phyloP scores from a whole-genome alignment of 1,140 invertebrate species.

The Arctopsyche grandis region DNA sequence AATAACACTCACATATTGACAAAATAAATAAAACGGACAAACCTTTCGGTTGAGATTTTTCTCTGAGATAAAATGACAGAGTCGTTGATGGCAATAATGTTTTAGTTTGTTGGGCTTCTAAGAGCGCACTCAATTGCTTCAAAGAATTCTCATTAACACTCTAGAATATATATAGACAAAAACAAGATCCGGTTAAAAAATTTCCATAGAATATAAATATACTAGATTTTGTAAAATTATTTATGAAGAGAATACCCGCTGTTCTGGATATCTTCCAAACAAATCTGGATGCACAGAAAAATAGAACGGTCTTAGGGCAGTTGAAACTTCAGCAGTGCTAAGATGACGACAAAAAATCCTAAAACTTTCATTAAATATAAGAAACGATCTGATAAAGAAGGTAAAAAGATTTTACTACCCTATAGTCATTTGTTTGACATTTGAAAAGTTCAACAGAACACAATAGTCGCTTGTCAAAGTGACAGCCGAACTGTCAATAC shows the following conservation, averaged over 20 bases:
- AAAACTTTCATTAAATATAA: background rate
- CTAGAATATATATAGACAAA: conserved; percentile 65
- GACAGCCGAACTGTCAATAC: no score
- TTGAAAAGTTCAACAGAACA: background rate
- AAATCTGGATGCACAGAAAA: conserved; percentile 89
- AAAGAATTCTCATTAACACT: conserved; percentile 84
- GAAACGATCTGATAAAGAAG: background rate
- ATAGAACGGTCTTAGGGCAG: conserved; percentile 84
- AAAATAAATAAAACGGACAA: conserved; percentile 5
- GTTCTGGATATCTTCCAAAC: conserved; percentile 81
- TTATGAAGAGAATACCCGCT: conserved; percentile 69
- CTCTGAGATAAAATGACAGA: conserved; percentile 73
- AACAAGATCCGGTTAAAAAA: background rate
- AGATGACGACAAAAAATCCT: conserved; percentile 39
- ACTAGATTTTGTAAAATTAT: conserved; percentile 1
- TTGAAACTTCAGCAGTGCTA: conserved; percentile 72
- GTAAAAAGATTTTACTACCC: background rate
- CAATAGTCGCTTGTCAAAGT: background rate
- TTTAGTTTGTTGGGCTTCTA: conserved; percentile 72
- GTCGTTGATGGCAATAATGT: conserved; percentile 66
- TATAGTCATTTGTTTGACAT: background rate
- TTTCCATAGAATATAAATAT: background rate
- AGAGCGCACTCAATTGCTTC: conserved; percentile 77
- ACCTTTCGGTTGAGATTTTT: conserved; percentile 65
- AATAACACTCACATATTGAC: conserved; percentile 26